Evolutionary conservation across 2,113 vertebrate genomes (phyloP), one percentile per base, ranked within the genome.

Genomic region (Fulica atra): DNA sequence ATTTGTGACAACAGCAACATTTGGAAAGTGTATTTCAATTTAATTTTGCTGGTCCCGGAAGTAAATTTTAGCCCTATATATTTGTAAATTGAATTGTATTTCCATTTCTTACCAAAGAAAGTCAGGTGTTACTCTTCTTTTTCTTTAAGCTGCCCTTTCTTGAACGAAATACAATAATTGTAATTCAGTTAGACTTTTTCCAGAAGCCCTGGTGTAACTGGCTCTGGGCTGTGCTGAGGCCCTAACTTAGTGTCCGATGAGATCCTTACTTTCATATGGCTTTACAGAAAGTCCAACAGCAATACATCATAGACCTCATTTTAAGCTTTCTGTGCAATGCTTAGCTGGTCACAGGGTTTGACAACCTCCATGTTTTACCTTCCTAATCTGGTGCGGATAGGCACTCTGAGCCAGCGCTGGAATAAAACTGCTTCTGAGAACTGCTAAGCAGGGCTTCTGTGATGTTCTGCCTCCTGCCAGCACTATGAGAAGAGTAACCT

Each of bases 11-110:
- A 53, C 61, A 80, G n/a, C 64, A 97, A 13, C 33, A 83, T 68
- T 95, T 97, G 73, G 54, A 95, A 77, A 73, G 90, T 81, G 44
- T 79, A 92, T 93, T 93, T 89, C 84, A 91, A 61, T 93, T 95
- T 36, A 56, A 88, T 94, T 96, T 97, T 92, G 9, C 64, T 81
- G 5, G 8, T 81, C 92, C 42, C 60, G 72, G 86, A 71, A 88
- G 84, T 89, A 94, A 95, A 91, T 95, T 69, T 93, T 95, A 81
- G 88, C 59, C 51, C n/a, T 76, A 8, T 88, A 20, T 83, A 71
- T 83, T 92, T 94, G 59, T 86, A 73, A 90, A 90, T 76, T 66
- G 42, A 33, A 79, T 91, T 3, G 0, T 77, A 92, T 54, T 35
- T 42, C 8, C 16, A 60, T 57, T 83, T 26, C 29, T 95, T 83